A percentile compares a stretch with the other conserved stretches of the same genome.
Conservation (phyloP, 2,797 vertebrate genomes). For the Cetoscarus ocellatus region DNA sequence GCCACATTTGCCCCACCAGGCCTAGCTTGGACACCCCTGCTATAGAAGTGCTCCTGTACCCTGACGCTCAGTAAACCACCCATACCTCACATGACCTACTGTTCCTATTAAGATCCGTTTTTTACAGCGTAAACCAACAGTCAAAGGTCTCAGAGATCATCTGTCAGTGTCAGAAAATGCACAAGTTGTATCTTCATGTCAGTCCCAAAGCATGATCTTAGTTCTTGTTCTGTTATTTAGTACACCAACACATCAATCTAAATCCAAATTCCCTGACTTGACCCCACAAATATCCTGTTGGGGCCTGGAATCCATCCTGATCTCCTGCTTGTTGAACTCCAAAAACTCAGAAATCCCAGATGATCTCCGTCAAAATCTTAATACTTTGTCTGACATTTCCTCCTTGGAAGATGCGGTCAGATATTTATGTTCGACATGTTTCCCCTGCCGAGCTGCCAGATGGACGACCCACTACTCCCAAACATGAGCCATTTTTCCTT, state of each 20-base stretch:
- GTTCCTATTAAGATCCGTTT: too few species aligned
- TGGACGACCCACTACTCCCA: slow-evolving; percentile 16
- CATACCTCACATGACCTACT: too few species aligned
- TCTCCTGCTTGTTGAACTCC: background rate
- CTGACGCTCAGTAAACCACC: too few species aligned
- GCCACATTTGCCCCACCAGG: too few species aligned
- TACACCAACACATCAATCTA: background rate
- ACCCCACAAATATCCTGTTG: background rate
- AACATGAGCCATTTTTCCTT: slow-evolving; percentile 18
- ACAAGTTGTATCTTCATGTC: background rate
- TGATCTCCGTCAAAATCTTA: slow-evolving; percentile 26
- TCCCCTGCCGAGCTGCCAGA: slow-evolving; percentile 32
- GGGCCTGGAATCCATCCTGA: background rate
- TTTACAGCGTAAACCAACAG: too few species aligned
- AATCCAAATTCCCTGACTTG: background rate
- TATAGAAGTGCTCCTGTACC: too few species aligned
- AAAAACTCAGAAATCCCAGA: slow-evolving; percentile 25
- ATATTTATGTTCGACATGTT: slow-evolving; percentile 34
- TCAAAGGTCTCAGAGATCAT: too few species aligned
- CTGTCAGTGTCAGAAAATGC: too few species aligned
- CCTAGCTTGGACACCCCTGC: too few species aligned
- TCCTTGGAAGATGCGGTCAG: slow-evolving; percentile 10
- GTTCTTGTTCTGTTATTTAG: background rate
- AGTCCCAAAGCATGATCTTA: background rate
- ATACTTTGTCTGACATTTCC: slow-evolving; percentile 9